Evolutionary conservation across 2,888 invertebrate species (phyloP).

Genomic region (Boloria euphrosyne): DNA sequence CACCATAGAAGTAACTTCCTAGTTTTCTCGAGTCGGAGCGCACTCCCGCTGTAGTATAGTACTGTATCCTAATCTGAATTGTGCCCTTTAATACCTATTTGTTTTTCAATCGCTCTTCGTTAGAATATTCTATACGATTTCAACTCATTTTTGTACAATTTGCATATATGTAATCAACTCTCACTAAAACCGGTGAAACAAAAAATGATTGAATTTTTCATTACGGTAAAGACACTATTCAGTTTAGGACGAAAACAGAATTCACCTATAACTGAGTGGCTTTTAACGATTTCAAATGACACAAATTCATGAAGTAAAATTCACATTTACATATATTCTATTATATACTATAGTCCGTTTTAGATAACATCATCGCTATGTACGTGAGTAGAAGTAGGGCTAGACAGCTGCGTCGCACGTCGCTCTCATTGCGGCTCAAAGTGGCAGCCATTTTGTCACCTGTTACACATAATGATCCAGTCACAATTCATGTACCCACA

Average conservation of each 20-base stretch:
- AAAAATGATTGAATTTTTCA: no score
- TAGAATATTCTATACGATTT: no score
- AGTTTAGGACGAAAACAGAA: neutral
- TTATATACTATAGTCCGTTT: conserved; percentile 7
- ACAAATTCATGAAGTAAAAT: conserved; percentile 4
- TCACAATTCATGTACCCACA: no score
- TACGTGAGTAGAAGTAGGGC: conserved; percentile 15
- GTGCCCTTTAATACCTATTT: no score
- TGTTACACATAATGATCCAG: conserved; percentile 54
- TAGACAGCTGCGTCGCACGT: conserved; percentile 29
- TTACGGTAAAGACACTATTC: neutral
- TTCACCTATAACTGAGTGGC: neutral
- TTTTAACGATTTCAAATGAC: conserved; percentile 1
- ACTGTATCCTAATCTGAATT: no score
- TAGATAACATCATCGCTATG: conserved; percentile 22
- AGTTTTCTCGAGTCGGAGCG: no score
- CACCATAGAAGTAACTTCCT: no score
- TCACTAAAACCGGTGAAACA: no score
- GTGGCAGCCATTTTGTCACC: conserved; percentile 96
- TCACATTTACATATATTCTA: conserved; percentile 1
- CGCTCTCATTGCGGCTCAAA: conserved; percentile 86
- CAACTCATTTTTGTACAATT: no score
- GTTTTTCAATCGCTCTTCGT: no score
- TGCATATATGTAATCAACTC: no score
- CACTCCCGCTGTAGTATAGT: no score